These are phyloP conservation scores for Leucozona laternaria DNA, from an alignment of 2,888 invertebrate species.

Conservation along the genomic window DNA sequence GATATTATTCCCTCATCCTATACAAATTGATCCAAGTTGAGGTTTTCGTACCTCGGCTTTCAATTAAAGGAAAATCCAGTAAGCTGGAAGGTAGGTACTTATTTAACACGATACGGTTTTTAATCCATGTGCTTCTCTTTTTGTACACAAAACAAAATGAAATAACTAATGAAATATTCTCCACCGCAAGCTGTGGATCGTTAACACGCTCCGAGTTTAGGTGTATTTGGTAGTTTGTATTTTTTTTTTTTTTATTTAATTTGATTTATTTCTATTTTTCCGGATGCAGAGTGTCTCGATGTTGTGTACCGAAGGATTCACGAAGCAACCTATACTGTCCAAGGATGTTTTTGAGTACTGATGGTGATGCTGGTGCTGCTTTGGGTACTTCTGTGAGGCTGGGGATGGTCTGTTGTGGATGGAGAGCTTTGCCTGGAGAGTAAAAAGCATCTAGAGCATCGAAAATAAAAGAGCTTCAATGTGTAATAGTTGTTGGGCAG, in stretches of 20 bases:
- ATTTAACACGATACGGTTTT: constrained; percentile 30
- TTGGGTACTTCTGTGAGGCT: constrained; percentile 37
- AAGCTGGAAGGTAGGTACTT: constrained; percentile 35
- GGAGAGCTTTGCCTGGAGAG: constrained; percentile 69
- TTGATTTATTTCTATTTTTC: constrained; percentile 13
- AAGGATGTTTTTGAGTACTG: constrained; percentile 56
- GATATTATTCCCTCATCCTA: constrained; percentile 10
- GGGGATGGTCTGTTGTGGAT: constrained; percentile 29
- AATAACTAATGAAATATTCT: not conserved
- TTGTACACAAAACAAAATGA: not conserved
- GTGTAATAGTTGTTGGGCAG: constrained; percentile 40
- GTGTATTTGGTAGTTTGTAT: not conserved
- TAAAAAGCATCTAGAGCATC: constrained; percentile 60
- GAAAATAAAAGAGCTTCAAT: constrained; percentile 63
- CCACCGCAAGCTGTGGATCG: constrained; percentile 30
- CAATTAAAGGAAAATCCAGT: constrained; percentile 22
- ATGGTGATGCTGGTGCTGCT: constrained; percentile 36
- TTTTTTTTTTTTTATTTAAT: not conserved
- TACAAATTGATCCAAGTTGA: not conserved
- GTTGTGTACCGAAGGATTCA: constrained; percentile 52
- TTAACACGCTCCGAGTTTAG: constrained; percentile 31
- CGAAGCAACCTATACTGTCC: constrained; percentile 64
- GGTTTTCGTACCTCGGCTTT: not conserved
- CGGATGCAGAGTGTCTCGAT: constrained; percentile 17
- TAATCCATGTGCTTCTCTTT: not conserved